These are phyloP conservation scores for Drosophila biarmipes DNA, from an alignment of 1,140 invertebrate genomes.

Conservation along the genomic window DNA sequence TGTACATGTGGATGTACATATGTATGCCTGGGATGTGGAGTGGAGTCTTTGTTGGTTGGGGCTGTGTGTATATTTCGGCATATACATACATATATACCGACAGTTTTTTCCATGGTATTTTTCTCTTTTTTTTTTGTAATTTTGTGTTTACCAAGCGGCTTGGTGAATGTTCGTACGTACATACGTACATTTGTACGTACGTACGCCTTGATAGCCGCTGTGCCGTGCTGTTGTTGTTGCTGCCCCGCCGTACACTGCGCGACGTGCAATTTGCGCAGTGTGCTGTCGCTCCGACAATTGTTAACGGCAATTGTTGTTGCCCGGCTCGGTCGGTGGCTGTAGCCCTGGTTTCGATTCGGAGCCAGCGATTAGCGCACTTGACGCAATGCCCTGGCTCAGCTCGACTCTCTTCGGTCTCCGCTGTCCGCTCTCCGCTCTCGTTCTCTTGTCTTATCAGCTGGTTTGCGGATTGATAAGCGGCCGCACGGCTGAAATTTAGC, in stretches of 20 bases:
- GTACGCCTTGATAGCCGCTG: slow-evolving; percentile 53
- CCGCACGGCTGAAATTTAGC: slow-evolving; percentile 29
- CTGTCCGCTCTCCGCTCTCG: slow-evolving; percentile 1
- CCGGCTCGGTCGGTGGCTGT: slow-evolving; percentile 7
- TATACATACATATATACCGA: slow-evolving; percentile 39
- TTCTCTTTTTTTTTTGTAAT: slow-evolving; percentile 49
- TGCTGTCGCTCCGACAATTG: slow-evolving; percentile 67
- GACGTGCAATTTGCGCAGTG: slow-evolving; percentile 78
- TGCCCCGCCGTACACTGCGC: slow-evolving; percentile 63
- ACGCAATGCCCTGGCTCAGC: slow-evolving; percentile 34
- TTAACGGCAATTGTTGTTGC: slow-evolving; percentile 74
- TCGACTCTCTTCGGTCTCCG: not conserved
- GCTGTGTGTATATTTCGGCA: slow-evolving; percentile 53
- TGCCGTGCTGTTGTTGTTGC: slow-evolving; percentile 33
- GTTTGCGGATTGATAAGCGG: slow-evolving; percentile 54
- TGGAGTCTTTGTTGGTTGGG: slow-evolving; percentile 57
- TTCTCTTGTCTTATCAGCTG: slow-evolving; percentile 64
- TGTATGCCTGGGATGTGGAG: slow-evolving; percentile 34
- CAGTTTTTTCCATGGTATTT: slow-evolving; percentile 53
- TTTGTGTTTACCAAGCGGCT: slow-evolving; percentile 60
- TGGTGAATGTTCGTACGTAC: slow-evolving; percentile 42
- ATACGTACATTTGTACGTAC: slow-evolving; percentile 46
- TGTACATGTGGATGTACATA: slow-evolving; percentile 62
- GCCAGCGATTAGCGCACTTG: slow-evolving; percentile 67
- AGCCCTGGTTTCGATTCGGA: slow-evolving; percentile 62